Evolutionary conservation across 2,113 vertebrate genomes (phyloP).

Genomic region (Chaetodon trifascialis): DNA sequence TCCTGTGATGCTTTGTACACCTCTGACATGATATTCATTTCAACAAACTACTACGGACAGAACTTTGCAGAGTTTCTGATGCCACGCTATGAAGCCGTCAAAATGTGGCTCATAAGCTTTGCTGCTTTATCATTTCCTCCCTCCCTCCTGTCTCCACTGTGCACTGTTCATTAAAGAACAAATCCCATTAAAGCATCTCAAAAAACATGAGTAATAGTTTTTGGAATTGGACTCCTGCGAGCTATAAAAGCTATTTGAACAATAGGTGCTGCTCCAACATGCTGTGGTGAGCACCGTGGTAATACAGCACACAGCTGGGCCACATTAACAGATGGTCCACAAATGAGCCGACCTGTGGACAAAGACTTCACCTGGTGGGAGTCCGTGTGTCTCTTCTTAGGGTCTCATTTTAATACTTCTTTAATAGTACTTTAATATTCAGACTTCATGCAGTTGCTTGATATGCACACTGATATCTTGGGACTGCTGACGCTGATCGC

Average conservation of each 20-base stretch:
- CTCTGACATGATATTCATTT: background rate
- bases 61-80: background rate
- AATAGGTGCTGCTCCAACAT: background rate
- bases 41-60: background rate
- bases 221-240: conserved; percentile 34
- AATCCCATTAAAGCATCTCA: conserved; percentile 14
- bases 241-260: conserved; percentile 12
- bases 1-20: no score
- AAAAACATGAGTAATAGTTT: conserved; percentile 19
- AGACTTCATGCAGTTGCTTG: background rate
- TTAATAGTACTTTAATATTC: background rate
- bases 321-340: conserved; percentile 36
- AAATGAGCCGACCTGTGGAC: conserved; percentile 44
- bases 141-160: background rate
- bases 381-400: background rate
- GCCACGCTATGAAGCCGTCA: background rate
- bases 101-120: no score
- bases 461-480: background rate
- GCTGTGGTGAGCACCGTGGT: conserved; percentile 9
- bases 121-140: background rate
- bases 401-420: background rate
- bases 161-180: conserved; percentile 6
- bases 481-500: no score
- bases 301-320: conserved; percentile 13
- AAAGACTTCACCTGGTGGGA: conserved; percentile 14